Base-by-base conservation (phyloP, 2,888 invertebrate genomes). In the Zaprionus obscuricornis region DNA sequence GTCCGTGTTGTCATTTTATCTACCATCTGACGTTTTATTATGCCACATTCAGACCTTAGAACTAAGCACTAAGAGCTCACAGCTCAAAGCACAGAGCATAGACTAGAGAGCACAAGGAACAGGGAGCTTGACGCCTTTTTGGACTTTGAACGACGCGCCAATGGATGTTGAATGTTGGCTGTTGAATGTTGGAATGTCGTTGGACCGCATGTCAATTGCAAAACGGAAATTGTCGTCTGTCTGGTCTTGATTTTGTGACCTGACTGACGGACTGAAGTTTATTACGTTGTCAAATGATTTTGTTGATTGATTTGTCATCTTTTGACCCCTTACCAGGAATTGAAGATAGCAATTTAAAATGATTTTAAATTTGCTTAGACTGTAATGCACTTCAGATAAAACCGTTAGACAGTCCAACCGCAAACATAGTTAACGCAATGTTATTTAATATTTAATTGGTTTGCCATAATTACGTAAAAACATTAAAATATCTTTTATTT, bases 401-500 rank as follows among this genome's bases (percentile, higher is more conserved):
- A 26, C 17, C 26, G 36, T 11, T 27, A 29, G 47, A 34, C 31
- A 39, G 49, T 40, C 40, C 43, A 27, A 37, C 67, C 51, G 40
- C 79, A 83, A 60, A 60, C 65, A 45, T 63, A 70, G 83, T 70
- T 67, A 79, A 66, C 70, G 57, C 69, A 72, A 54, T 54, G 63
- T 59, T 66, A 57, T 66, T 85, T 59, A 79, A 85, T 75, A 79
- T 85, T 81, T 83, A 83, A 79, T 81, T 83, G 67, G 63, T 69
- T 67, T 39, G 66, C 76, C 85, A 76, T 81, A 81, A 81, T 83
- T 83, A 81, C 73, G 76, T 81, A 73, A 81, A 83, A 85, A 85
- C 77, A 85, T 85, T 85, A 81, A 83, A 76, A 67, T 73, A 85
- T 81, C 52, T 76, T 62, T 83, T 85, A 81, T 81, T 81, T 76